Evolutionary conservation across 1,140 invertebrate genomes (phyloP).

Genomic region (Calephelis nemesis): DNA sequence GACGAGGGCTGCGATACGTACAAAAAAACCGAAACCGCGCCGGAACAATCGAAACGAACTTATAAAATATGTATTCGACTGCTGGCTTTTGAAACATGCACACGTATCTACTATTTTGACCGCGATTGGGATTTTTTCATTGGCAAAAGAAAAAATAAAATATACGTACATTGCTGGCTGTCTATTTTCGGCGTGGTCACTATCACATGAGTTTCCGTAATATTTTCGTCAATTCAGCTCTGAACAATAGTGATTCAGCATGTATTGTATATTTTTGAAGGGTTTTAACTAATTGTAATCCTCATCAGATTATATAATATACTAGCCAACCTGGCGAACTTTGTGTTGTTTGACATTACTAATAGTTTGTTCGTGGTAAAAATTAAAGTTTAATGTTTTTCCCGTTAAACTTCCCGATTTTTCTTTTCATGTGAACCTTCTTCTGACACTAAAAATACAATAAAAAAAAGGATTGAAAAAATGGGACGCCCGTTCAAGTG

Average conservation of each 20-base stretch:
- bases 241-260: not conserved
- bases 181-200: conserved; percentile 27
- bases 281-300: too few species aligned
- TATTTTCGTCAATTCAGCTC: conserved; percentile 22
- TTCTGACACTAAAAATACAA: too few species aligned
- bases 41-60: conserved; percentile 76
- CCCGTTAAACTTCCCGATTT: too few species aligned
- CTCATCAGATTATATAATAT: too few species aligned
- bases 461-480: too few species aligned
- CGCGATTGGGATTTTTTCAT: conserved; percentile 68
- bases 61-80: conserved; percentile 75
- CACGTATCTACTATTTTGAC: conserved; percentile 67
- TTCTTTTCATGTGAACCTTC: too few species aligned
- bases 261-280: not conserved
- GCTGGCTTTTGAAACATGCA: conserved; percentile 72
- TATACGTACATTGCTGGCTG: conserved; percentile 33
- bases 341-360: too few species aligned
- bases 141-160: conserved; percentile 49
- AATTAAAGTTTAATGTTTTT: too few species aligned
- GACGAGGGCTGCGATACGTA: conserved; percentile 52
- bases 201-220: conserved; percentile 29
- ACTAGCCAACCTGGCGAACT: too few species aligned
- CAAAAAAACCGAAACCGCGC: conserved; percentile 57
- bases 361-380: too few species aligned
- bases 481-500: too few species aligned